Conservation (phyloP, 35 echinoderm and acorn worm species). For the Lytechinus pictus region DNA sequence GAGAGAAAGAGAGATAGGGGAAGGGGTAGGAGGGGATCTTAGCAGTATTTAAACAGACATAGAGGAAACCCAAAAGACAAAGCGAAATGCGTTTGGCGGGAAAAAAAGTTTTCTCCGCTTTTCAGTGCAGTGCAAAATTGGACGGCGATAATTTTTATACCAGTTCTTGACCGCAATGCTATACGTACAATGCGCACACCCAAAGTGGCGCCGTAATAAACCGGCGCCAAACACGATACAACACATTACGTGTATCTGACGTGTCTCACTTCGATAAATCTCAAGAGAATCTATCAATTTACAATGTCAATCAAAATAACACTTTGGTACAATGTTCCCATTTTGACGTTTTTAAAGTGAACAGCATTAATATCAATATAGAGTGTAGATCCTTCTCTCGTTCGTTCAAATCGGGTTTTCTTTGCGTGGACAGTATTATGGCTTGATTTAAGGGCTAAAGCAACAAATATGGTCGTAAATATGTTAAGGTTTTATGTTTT, state of each 20-base stretch:
- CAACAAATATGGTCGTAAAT: conserved; percentile 12
- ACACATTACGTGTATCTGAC: not conserved
- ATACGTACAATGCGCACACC: not conserved
- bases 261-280: not conserved
- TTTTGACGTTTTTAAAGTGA: not conserved
- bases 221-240: not conserved
- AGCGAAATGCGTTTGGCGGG: not conserved
- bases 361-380: not conserved
- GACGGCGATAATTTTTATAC: not conserved
- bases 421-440: not conserved
- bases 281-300: not conserved
- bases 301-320: not conserved
- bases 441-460: not conserved
- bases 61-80: not conserved
- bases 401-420: not conserved
- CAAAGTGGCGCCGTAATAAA: not conserved
- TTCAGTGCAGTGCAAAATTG: not conserved
- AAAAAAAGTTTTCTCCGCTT: not conserved
- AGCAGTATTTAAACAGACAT: not conserved
- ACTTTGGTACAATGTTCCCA: not conserved
- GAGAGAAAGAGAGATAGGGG: not conserved
- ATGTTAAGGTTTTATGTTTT: not conserved
- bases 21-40: not conserved
- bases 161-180: not conserved
- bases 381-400: not conserved